Evolutionary conservation across 1,140 invertebrate genomes (phyloP).

Genomic region (Neodiprion pinetum): DNA sequence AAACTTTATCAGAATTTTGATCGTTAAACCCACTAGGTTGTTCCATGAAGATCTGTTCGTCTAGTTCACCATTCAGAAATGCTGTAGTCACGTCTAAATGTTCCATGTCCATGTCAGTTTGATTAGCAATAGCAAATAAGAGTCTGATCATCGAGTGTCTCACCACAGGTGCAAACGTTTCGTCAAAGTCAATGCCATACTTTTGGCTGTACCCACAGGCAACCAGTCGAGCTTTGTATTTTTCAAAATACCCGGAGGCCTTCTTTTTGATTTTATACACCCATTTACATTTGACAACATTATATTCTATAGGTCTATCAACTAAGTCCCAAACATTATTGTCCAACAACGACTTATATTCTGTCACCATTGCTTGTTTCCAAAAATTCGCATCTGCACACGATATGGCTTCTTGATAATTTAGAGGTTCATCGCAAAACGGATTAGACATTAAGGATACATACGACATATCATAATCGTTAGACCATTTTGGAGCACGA

Average conservation of each 20-base stretch:
- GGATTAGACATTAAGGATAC: no score
- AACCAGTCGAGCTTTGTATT: conserved; percentile 39
- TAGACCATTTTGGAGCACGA: background rate
- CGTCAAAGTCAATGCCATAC: conserved; percentile 38
- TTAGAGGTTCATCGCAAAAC: no score
- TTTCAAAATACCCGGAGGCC: conserved; percentile 27
- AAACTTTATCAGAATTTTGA: background rate
- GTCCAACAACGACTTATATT: conserved; percentile 1
- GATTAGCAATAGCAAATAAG: conserved; percentile 40
- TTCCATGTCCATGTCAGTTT: conserved; percentile 25
- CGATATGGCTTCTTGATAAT: background rate
- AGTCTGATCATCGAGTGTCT: conserved; percentile 22
- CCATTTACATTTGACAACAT: background rate
- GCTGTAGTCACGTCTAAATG: conserved; percentile 48
- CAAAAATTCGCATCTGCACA: background rate
- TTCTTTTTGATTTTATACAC: background rate
- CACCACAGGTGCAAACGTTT: conserved; percentile 32
- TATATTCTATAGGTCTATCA: background rate
- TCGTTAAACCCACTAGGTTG: conserved; percentile 27
- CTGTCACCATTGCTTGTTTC: background rate
- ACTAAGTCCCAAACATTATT: background rate
- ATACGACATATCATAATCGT: no score
- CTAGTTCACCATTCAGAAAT: conserved; percentile 39
- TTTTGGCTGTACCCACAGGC: conserved; percentile 38
- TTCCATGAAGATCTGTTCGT: conserved; percentile 53